Conservation (phyloP, 2,797 vertebrate species). For the Eulemur rubriventer region DNA sequence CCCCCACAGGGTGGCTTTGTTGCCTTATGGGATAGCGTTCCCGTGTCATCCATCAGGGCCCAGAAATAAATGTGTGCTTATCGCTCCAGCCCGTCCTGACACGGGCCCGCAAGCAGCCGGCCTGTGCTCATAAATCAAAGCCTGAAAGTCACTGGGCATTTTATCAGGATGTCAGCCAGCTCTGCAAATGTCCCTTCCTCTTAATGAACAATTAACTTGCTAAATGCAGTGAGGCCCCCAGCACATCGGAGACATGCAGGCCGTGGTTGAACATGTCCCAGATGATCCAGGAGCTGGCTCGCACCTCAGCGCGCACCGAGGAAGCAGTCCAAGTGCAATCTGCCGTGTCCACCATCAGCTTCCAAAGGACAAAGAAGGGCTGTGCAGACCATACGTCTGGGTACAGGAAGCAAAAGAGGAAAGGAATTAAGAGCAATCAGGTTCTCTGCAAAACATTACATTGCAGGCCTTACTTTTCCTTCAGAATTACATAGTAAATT, state of each 20-base stretch:
- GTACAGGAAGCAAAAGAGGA: neutral
- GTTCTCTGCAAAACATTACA: neutral
- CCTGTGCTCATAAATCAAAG: constrained; percentile 80
- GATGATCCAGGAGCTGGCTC: neutral
- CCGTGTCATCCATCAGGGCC: constrained; percentile 76
- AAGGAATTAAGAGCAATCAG: neutral
- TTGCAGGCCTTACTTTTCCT: neutral
- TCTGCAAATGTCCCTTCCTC: constrained; percentile 62
- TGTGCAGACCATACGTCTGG: neutral
- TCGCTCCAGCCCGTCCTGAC: constrained; percentile 72
- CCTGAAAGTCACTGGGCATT: constrained; percentile 75
- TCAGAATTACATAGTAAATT: neutral
- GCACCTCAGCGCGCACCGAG: neutral
- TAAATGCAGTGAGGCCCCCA: neutral
- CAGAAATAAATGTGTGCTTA: constrained; percentile 78
- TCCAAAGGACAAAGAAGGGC: neutral
- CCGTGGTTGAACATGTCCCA: neutral
- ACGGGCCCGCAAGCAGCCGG: constrained; percentile 49
- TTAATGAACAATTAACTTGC: constrained; percentile 79
- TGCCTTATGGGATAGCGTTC: constrained; percentile 71
- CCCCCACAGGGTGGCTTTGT: constrained; percentile 79
- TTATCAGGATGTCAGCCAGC: constrained; percentile 65
- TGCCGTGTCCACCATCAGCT: neutral
- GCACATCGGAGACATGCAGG: neutral
- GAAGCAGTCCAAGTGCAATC: neutral